phyloP scores from a whole-genome alignment of 2,888 invertebrate species.

The Sisyra nigra region DNA sequence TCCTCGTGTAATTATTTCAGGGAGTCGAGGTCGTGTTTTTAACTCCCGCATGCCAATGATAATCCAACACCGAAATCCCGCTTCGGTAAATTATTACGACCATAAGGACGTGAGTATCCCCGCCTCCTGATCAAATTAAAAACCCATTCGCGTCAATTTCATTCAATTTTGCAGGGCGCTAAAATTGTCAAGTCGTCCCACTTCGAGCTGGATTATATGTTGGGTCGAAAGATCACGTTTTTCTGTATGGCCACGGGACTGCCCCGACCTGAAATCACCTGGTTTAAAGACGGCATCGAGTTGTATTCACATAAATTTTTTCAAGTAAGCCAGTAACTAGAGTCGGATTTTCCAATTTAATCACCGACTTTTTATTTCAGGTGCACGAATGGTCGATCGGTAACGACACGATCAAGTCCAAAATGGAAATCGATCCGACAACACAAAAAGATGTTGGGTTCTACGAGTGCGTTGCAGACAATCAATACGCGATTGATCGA shows the following conservation, averaged over 20 bases:
- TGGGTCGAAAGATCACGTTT: conserved; percentile 59
- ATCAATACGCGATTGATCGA: conserved; percentile 50
- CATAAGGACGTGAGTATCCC: conserved; percentile 41
- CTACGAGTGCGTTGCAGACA: conserved; percentile 56
- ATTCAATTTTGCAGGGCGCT: conserved; percentile 38
- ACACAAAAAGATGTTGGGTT: conserved; percentile 56
- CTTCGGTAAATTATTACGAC: conserved; percentile 41
- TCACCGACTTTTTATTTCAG: conserved; percentile 21
- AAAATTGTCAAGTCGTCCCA: conserved; percentile 51
- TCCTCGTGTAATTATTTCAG: conserved; percentile 8
- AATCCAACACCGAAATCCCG: conserved; percentile 38
- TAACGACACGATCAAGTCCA: conserved; percentile 47
- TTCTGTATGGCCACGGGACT: conserved; percentile 52
- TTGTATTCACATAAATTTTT: conserved; percentile 53
- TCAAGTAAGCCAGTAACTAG: conserved; percentile 29
- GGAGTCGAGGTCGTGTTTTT: conserved; percentile 27
- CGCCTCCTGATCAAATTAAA: background rate
- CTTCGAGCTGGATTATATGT: conserved; percentile 54
- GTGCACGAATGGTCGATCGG: conserved; percentile 50
- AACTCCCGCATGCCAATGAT: conserved; percentile 35
- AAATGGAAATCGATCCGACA: conserved; percentile 59
- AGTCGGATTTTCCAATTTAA: conserved; percentile 5
- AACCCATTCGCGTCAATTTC: conserved; percentile 1
- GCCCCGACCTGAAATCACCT: conserved; percentile 57
- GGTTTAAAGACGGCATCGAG: conserved; percentile 64